Base-by-base conservation (phyloP, 2,113 vertebrate genomes). In the Channa maculata region DNA sequence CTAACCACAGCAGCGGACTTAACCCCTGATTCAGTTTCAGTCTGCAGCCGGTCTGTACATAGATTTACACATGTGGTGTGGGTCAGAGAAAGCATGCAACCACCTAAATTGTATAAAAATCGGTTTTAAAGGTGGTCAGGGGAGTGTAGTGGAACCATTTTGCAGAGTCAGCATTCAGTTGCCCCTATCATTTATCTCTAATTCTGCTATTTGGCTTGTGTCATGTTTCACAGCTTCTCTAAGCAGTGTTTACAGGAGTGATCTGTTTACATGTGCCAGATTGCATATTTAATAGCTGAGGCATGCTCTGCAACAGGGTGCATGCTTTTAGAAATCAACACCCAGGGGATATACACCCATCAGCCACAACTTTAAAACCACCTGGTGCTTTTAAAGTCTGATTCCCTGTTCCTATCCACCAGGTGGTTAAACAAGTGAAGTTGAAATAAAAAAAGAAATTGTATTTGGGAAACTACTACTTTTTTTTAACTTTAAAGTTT, bases 271-370 rank as follows among this genome's bases (percentile, higher is more conserved):
- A 93, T 67, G 91, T 80, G 88, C 85, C 85, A 90, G 89, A 88
- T 87, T 89, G 75, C 89, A 81, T 88, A 84, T 94, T 93, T 92
- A 91, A 67, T 94, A 93, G 78, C 85, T 72, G 86, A 89, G 87
- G 77, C 87, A 81, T 80, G 71, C 85, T 65, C 85, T 76, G 80
- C 89, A 84, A 91, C 80, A 83, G 86, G 90, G 91, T 88, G 92
- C 89, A 86, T 90, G 91, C 94, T 93, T 94, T 86, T 36, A 84
- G 94, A 95, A 95, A 94, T 94, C 93, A 95, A 92, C 91, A 95
- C 82, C 90, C 91, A 51, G 88, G 87, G 92, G 93, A 87, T 94
- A 90, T 94, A 24, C 24, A 24, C 24, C 24, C 24, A 24, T 24
- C 24, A 24, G 24, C 24, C 24, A 24, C 24, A 24, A 24, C 46